These are phyloP conservation scores for Galerucella pusilla DNA, from an alignment of 2,888 invertebrate genomes.

Conservation along the genomic window DNA sequence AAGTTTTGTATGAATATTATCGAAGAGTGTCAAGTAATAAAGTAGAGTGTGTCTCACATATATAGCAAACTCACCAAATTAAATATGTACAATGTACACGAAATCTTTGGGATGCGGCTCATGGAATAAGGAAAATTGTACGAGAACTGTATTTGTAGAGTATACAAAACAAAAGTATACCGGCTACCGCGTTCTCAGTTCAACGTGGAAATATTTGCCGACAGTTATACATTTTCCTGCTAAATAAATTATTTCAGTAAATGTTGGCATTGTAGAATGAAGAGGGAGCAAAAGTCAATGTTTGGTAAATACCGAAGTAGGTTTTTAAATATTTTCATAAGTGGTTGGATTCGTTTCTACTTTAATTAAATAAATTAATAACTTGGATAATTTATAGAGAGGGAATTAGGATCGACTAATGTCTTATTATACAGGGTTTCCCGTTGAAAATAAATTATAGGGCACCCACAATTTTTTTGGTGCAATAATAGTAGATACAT, in stretches of 20 bases:
- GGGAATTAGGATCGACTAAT: no score
- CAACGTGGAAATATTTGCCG: slow-evolving; percentile 66
- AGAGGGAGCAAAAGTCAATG: slow-evolving; percentile 64
- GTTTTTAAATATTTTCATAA: slow-evolving; percentile 49
- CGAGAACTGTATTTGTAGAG: slow-evolving; percentile 52
- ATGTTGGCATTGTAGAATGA: slow-evolving; percentile 64
- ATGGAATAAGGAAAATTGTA: slow-evolving; percentile 62
- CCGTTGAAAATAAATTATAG: no score
- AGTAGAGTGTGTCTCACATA: slow-evolving; percentile 54
- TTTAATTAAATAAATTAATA: no score
- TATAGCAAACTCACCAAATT: slow-evolving; percentile 53
- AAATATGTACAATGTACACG: slow-evolving; percentile 62
- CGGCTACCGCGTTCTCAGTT: slow-evolving; percentile 52
- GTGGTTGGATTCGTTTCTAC: slow-evolving; percentile 33
- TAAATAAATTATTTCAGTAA: slow-evolving; percentile 67
- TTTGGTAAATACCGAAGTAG: slow-evolving; percentile 60
- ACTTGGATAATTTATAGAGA: no score
- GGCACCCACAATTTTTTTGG: no score
- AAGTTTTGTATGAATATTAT: slow-evolving; percentile 17
- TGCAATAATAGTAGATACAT: no score
- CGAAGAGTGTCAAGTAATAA: slow-evolving; percentile 59
- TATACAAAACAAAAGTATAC: slow-evolving; percentile 44
- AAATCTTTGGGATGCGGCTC: slow-evolving; percentile 61
- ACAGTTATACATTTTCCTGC: slow-evolving; percentile 67
- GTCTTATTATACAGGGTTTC: no score